Evolutionary conservation across 2,888 invertebrate genomes (phyloP), one percentile per base, ranked within the genome.

Genomic region (Oasisia sp.): DNA sequence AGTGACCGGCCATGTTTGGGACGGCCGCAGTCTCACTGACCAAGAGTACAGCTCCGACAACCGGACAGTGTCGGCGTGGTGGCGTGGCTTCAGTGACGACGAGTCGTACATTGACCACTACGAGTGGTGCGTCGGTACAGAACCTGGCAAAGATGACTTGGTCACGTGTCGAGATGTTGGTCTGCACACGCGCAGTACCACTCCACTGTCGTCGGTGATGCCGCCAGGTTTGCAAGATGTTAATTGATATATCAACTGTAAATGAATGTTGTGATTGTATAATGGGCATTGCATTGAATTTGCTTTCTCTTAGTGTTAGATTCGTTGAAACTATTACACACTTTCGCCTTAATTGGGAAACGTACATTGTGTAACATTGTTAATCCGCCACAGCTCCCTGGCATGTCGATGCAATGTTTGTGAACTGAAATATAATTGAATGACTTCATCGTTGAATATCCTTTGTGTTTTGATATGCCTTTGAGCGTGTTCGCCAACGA

Each of bases 1-100:
- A 74, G 74, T 27, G 74, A 74, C 74, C 74, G 74, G 74, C 0
- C 19, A 32, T 90, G 90, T 44, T 32, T 44, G 32, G 32, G 32
- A 38, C 27, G 44, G 90, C 14, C 90, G 38, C n/a, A 27, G 44
- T 32, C 44, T 90, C 0, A 27, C 44, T 44, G 44, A 38, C 44
- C 90, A 74, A 74, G 74, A 74, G 27, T 74, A 74, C 74, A 74
- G 74, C 74, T 7, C 27, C 27, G 74, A 74, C 74, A 74, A 74
- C 27, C 74, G 4, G 74, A 74, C 74, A 74, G 74, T 74, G 74
- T 74, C 74, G 27, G 74, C 74, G 74, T 74, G 74, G 74, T 74
- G 74, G 74, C 74, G 74, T 74, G 74, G 74, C 74, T 74, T 74
- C 74, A 74, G 74, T 74, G 74, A 74, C n/a, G 74, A 74, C 74